A percentile compares a stretch with the other conserved stretches of the same genome.
Conservation (phyloP, 2,113 vertebrate species). For the Camelus bactrianus region DNA sequence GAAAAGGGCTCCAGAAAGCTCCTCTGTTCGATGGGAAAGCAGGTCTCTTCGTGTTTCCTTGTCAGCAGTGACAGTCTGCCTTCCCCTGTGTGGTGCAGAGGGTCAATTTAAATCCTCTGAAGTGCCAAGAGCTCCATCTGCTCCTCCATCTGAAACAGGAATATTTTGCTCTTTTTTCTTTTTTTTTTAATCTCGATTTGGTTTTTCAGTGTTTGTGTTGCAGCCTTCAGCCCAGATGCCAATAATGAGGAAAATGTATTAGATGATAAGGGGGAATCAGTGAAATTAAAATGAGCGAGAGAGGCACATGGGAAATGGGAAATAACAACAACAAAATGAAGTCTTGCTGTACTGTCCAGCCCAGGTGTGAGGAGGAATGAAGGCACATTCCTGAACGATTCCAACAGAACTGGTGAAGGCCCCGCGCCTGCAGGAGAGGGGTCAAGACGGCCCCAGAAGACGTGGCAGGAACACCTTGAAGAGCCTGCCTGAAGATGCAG, state of each 20-base stretch:
- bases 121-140: constrained; percentile 91
- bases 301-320: constrained; percentile 75
- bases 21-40: constrained; percentile 78
- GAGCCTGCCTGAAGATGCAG: constrained; percentile 77
- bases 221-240: constrained; percentile 86
- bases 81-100: constrained; percentile 86
- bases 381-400: constrained; percentile 73
- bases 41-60: constrained; percentile 81
- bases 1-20: constrained; percentile 80
- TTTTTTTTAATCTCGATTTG: constrained; percentile 84
- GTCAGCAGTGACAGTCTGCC: constrained; percentile 87
- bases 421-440: constrained; percentile 80
- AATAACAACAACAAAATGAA: constrained; percentile 38
- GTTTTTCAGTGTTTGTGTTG: constrained; percentile 85
- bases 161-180: constrained; percentile 87
- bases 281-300: constrained; percentile 79
- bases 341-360: constrained; percentile 62
- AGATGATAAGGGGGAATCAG: constrained; percentile 81
- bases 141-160: constrained; percentile 90
- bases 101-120: constrained; percentile 89
- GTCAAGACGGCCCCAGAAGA: constrained; percentile 78
- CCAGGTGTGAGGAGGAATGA: constrained; percentile 82
- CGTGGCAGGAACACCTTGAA: constrained; percentile 83
- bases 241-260: constrained; percentile 83
- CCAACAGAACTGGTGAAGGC: constrained; percentile 79